Percentiles rank a stretch among this genome's conserved stretches.
Conservation (phyloP, 2,888 invertebrate species). For the Dryobota labecula region DNA sequence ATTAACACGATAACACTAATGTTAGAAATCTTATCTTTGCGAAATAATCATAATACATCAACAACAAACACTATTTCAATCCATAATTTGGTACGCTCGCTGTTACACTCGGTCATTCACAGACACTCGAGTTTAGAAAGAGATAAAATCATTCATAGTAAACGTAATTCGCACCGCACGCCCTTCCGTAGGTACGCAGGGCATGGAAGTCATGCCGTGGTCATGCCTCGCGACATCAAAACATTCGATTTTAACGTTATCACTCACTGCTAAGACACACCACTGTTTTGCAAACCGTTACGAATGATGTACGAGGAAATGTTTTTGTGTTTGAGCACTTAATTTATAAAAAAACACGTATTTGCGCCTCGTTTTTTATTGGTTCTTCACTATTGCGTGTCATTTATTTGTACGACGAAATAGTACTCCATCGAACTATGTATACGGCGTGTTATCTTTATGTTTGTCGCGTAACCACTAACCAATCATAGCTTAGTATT, state of each 20-base stretch:
- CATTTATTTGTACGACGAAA: slow-evolving; percentile 88
- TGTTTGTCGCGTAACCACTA: slow-evolving; percentile 60
- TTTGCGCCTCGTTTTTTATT: slow-evolving; percentile 89
- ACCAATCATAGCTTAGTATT: slow-evolving; percentile 66
- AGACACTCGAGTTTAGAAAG: slow-evolving; percentile 90
- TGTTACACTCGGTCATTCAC: slow-evolving; percentile 90
- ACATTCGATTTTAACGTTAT: slow-evolving; percentile 80
- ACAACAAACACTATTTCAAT: slow-evolving; percentile 89
- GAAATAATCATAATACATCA: slow-evolving; percentile 88
- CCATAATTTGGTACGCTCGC: slow-evolving; percentile 89
- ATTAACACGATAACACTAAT: slow-evolving; percentile 81
- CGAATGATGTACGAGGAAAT: slow-evolving; percentile 77
- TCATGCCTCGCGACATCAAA: slow-evolving; percentile 87
- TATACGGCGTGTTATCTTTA: slow-evolving; percentile 67
- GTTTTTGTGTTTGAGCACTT: slow-evolving; percentile 81
- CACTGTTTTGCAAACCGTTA: slow-evolving; percentile 71
- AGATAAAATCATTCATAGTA: slow-evolving; percentile 91
- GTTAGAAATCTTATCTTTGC: slow-evolving; percentile 81
- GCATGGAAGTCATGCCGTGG: slow-evolving; percentile 90
- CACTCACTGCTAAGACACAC: slow-evolving; percentile 74
- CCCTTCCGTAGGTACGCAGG: slow-evolving; percentile 89
- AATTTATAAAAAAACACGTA: slow-evolving; percentile 84
- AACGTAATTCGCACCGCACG: slow-evolving; percentile 89
- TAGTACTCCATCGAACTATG: slow-evolving; percentile 75
- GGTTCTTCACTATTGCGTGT: slow-evolving; percentile 89